A percentile compares a stretch with the other conserved stretches of the same genome.
phyloP scores from a whole-genome alignment of 2,797 vertebrate species.

The Limosa lapponica region DNA sequence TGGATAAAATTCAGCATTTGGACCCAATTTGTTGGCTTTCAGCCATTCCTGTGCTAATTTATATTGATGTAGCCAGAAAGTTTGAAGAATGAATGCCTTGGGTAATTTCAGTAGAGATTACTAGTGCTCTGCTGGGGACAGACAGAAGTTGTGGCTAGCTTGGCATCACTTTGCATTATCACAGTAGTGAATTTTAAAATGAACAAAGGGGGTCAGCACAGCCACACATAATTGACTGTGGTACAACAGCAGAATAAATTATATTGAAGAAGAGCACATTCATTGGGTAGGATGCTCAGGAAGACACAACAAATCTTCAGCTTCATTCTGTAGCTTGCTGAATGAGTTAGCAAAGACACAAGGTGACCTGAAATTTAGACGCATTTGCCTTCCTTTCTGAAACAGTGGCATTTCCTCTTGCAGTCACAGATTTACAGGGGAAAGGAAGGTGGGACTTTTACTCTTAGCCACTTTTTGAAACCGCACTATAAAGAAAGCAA shows the following conservation, averaged over 20 bases:
- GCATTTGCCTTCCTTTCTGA: background rate
- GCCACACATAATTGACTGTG: background rate
- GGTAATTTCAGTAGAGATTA: constrained; percentile 24
- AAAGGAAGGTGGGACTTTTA: background rate
- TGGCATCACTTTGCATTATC: constrained; percentile 19
- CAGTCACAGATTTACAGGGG: background rate
- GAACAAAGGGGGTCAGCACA: background rate
- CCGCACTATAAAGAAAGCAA: background rate
- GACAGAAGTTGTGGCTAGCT: background rate
- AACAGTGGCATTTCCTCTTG: background rate
- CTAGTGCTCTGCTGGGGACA: background rate
- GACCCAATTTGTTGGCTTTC: background rate
- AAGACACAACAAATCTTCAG: background rate
- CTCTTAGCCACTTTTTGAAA: background rate
- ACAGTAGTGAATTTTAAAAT: constrained; percentile 7
- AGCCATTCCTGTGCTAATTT: background rate
- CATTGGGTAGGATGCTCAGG: background rate
- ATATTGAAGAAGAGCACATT: background rate
- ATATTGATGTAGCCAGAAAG: background rate
- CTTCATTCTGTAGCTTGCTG: background rate
- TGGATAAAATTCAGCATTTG: background rate
- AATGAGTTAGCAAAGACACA: background rate
- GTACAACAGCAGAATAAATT: background rate
- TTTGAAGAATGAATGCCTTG: background rate
- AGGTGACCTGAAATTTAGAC: background rate